phyloP scores from a whole-genome alignment of 2,888 invertebrate genomes.

The Ormyrus pomaceus region DNA sequence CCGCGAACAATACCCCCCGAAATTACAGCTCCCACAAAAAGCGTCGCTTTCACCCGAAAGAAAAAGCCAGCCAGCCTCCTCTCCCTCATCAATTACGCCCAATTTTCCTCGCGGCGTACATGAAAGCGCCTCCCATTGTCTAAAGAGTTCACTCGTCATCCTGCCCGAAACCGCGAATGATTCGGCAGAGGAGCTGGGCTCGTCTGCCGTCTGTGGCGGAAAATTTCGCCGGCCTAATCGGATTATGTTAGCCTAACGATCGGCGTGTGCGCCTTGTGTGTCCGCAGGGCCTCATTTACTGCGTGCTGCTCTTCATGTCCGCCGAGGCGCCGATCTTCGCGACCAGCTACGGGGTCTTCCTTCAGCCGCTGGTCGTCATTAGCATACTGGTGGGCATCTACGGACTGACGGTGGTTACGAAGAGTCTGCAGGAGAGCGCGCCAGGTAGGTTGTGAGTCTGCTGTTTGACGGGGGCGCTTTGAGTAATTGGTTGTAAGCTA shows the following conservation, averaged over 20 bases:
- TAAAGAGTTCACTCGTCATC: constrained; percentile 38
- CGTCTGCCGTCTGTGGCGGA: neutral
- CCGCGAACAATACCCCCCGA: too few relatives aligned
- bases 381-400: constrained; percentile 84
- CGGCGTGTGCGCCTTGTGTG: too few relatives aligned
- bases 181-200: constrained; percentile 14
- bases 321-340: constrained; percentile 65
- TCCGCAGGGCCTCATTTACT: constrained; percentile 67
- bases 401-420: constrained; percentile 82
- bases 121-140: constrained; percentile 16
- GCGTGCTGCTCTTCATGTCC: constrained; percentile 66
- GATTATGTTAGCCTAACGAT: constrained; percentile 49
- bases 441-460: constrained; percentile 65
- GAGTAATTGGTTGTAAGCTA: too few relatives aligned
- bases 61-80: neutral
- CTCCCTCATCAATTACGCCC: neutral
- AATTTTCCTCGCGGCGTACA: constrained; percentile 1
- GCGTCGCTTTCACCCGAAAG: neutral
- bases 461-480: too few relatives aligned
- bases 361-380: constrained; percentile 81
- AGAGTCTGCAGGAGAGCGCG: constrained; percentile 76
- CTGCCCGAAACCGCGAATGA: constrained; percentile 8
- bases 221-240: constrained; percentile 36
- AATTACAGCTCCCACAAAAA: neutral
- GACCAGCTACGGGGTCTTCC: constrained; percentile 75